Base-by-base conservation (phyloP, 2,888 invertebrate genomes). In the Thecocarcelia acutangulata region DNA sequence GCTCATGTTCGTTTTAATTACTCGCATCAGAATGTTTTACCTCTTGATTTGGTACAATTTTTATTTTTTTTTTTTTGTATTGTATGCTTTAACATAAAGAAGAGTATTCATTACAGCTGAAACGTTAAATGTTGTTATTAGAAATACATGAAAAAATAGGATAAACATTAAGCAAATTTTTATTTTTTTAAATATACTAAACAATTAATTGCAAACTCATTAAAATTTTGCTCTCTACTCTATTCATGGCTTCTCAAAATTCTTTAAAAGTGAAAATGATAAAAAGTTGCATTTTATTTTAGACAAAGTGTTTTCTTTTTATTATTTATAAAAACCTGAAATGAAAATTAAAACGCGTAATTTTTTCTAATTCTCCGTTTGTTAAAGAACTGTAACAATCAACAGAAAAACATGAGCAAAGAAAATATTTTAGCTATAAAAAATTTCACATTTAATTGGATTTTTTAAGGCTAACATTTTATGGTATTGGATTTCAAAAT, bases 121-220 rank as follows among this genome's bases (percentile, higher is more conserved):
- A 68, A 63, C 24, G 46, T 37, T 69, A 48, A 69, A 69, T 9
- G 17, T 21, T 69, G 19, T 50, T 66, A 33, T 59, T 52, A 33
- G 54, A 52, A 24, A 44, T 58, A 12, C 6, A 50, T 33, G 24
- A 13, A 75, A 76, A 68, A 68, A 68, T 40, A 42, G 58, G 66
- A 58, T 68, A 61, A 68, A 61, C 37, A 24, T 17, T 40, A 64
- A 15, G 37, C 15, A 17, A 5, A 19, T 76, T 70, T 69, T 52
- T 48, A 12, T 56, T 44, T 70, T 24, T 59, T 64, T 37, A 44
- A 8, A 1, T 59, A 12, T 58, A 12, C 33, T 33, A 46, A 58
- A 21, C 42, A 68, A 9, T 61, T 72, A 70, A 80, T 72, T 76
- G 54, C 61, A 54, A 69, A 69, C 69, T 76, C 76, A 76, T 76